phyloP scores from a whole-genome alignment of 2,113 vertebrate genomes.

The Siniperca chuatsi region DNA sequence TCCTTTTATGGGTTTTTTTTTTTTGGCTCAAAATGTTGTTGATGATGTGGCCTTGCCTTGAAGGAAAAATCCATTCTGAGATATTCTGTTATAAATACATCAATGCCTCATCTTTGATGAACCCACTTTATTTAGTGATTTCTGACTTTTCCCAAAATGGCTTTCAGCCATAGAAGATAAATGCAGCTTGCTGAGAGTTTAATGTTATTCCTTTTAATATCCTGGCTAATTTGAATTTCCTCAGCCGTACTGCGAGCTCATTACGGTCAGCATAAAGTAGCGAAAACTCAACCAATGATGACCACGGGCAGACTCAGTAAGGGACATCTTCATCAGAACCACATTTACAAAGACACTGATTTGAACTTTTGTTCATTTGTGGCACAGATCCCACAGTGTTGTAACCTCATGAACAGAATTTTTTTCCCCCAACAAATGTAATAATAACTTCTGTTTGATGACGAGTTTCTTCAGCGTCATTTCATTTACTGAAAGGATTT shows the following conservation, averaged over 20 bases:
- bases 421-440: neutral
- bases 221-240: neutral
- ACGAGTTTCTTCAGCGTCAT: neutral
- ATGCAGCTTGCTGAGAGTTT: neutral
- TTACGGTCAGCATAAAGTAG: slow-evolving; percentile 18
- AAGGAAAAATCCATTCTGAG: neutral
- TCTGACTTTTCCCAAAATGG: neutral
- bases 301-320: neutral
- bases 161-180: neutral
- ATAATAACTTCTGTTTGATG: neutral
- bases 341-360: neutral
- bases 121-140: neutral
- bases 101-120: neutral
- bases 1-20: neutral
- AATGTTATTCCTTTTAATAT: neutral
- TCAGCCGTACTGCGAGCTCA: neutral
- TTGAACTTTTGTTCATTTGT: neutral
- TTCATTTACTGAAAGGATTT: neutral
- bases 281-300: slow-evolving; percentile 11
- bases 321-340: neutral
- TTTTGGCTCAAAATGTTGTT: neutral
- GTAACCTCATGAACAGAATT: neutral
- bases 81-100: neutral
- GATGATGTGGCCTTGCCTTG: neutral
- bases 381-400: neutral